Evolutionary conservation across 2,113 vertebrate species (phyloP).

Genomic region (Cyanoderma ruficeps): DNA sequence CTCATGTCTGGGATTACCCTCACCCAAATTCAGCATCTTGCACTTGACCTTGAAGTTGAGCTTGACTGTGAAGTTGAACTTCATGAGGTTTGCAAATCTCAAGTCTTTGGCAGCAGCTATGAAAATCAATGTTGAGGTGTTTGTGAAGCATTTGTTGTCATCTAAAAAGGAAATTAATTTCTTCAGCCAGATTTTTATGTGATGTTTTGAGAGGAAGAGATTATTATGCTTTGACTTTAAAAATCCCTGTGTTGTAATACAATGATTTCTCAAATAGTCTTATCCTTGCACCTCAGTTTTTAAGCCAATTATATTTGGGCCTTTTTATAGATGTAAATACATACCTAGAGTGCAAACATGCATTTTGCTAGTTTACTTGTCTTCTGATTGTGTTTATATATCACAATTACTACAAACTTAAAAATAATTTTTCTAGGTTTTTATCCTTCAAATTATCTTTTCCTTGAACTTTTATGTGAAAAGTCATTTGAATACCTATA

Average conservation of each 20-base stretch:
- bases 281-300: neutral
- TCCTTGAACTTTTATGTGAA: neutral
- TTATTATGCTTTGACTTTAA: neutral
- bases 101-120: neutral
- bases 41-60: neutral
- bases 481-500: neutral
- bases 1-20: neutral
- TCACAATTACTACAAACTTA: neutral
- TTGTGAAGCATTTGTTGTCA: neutral
- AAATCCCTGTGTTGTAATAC: neutral
- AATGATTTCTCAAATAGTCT: neutral
- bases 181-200: neutral
- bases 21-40: fast-evolving
- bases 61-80: neutral
- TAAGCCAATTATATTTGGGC: neutral
- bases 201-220: neutral
- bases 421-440: fast-evolving
- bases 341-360: neutral
- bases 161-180: neutral
- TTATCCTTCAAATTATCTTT: neutral
- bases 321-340: neutral
- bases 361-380: neutral
- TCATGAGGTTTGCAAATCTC: neutral
- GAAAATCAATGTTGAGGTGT: neutral
- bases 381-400: neutral